Percentiles rank a stretch among this genome's conserved stretches.
Evolutionary conservation across 2,113 vertebrate species (phyloP).

Genomic region (Scalopus aquaticus): DNA sequence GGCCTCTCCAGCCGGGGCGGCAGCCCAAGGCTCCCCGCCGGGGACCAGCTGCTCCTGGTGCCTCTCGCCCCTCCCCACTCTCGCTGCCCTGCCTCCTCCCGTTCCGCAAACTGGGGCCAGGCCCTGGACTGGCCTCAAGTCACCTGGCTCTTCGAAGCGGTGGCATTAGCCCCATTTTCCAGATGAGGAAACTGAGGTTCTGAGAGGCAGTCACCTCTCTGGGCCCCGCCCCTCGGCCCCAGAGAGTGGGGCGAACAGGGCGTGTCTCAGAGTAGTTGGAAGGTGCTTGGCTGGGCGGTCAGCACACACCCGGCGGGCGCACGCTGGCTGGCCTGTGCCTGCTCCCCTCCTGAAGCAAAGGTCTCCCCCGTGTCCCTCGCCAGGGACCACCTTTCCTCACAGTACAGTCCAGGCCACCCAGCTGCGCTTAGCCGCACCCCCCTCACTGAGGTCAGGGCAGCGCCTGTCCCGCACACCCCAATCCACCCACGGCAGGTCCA

Average conservation of each 20-base stretch:
- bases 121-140: background rate
- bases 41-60: background rate
- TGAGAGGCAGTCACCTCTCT: background rate
- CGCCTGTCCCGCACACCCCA: background rate
- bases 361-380: background rate
- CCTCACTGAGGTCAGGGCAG: background rate
- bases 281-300: background rate
- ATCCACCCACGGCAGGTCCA: no score
- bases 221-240: background rate
- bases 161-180: background rate
- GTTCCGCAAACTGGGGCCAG: background rate
- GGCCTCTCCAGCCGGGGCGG: background rate
- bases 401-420: background rate
- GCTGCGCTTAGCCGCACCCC: background rate
- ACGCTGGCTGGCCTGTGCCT: no score
- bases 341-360: background rate
- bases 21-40: background rate
- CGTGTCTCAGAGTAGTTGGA: background rate
- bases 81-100: background rate
- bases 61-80: background rate
- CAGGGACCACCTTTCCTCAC: background rate
- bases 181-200: background rate
- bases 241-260: background rate
- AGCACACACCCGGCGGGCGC: background rate
- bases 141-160: background rate